Conservation (phyloP, 1,140 invertebrate species). For the Philotrypesis tridentata region DNA sequence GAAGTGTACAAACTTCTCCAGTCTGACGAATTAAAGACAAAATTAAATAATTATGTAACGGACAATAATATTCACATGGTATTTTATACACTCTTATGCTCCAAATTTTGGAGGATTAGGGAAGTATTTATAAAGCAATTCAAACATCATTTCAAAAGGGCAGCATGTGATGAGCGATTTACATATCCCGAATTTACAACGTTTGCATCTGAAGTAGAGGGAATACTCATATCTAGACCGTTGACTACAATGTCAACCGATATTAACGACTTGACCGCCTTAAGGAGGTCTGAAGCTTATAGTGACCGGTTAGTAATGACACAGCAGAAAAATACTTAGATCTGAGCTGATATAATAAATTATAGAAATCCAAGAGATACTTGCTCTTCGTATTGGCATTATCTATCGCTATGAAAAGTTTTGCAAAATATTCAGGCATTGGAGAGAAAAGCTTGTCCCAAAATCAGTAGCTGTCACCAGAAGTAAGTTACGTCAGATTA, state of each 20-base stretch:
- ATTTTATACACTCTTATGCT: conserved; percentile 16
- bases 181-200: conserved; percentile 54
- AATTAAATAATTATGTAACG: background rate
- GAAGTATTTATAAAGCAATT: conserved; percentile 46
- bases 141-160: conserved; percentile 49
- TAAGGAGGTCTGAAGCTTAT: too few species aligned
- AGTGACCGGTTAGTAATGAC: too few species aligned
- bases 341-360: too few species aligned
- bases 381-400: too few species aligned
- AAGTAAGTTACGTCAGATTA: too few species aligned
- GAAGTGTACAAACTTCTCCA: background rate
- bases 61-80: too few species aligned
- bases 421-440: too few species aligned
- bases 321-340: too few species aligned
- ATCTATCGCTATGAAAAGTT: too few species aligned
- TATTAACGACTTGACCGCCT: conserved; percentile 1
- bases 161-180: conserved; percentile 30
- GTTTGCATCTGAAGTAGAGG: conserved; percentile 52
- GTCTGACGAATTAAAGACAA: background rate
- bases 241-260: conserved; percentile 34
- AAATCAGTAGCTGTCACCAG: too few species aligned
- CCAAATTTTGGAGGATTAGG: conserved; percentile 44
- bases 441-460: too few species aligned
- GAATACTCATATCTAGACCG: conserved; percentile 54
- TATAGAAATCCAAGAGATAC: too few species aligned